Base-by-base conservation (phyloP, 2,888 invertebrate species). In the Drosophila quinaria region DNA sequence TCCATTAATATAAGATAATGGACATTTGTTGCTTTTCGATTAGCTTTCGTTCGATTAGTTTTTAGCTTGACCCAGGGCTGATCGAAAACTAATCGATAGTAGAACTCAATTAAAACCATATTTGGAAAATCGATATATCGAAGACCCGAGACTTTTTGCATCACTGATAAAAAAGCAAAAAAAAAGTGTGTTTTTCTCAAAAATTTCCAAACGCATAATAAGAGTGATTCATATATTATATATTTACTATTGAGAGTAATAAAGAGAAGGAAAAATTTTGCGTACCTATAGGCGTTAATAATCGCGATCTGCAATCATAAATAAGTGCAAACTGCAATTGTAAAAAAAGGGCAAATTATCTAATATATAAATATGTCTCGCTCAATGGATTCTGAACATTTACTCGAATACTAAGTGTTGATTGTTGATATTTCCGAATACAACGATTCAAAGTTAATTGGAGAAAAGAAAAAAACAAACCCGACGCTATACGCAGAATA, bases 381-480 rank as follows among this genome's bases (percentile, higher is more conserved):
- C 73, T 78, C 76, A 73, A 85, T 88, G 78, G 88, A 89, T 87
- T 90, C 84, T 87, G 90, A 91, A 91, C 91, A 90, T 84, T 91
- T 91, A 84, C 91, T 90, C 82, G 69, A 62, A 50, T 52, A 62
- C 44, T 41, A 59, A 77, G 78, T 70, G 76, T 35, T 63, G 11
- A 39, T 60, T 56, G 22, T 78, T 63, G n/a, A 31, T 60, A 63
- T 15, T 77, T n/a, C 29, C 52, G 50, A 15, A 56, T 33, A 49
- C 42, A 46, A 17, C 55, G 17, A 54, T 56, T 49, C 1, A 62
- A 51, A 49, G 56, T 56, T 70, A 47, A 52, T 42, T 29, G 50
- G 59, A 50, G 51, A 44, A 29, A 58, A 37, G 8, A 41, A 60
- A 25, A 63, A 49, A 63, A 60, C 15, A 59, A 62, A 69, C 19